These are phyloP conservation scores for Pteropus rufus DNA, from an alignment of 2,797 vertebrate species.

Conservation along the genomic window DNA sequence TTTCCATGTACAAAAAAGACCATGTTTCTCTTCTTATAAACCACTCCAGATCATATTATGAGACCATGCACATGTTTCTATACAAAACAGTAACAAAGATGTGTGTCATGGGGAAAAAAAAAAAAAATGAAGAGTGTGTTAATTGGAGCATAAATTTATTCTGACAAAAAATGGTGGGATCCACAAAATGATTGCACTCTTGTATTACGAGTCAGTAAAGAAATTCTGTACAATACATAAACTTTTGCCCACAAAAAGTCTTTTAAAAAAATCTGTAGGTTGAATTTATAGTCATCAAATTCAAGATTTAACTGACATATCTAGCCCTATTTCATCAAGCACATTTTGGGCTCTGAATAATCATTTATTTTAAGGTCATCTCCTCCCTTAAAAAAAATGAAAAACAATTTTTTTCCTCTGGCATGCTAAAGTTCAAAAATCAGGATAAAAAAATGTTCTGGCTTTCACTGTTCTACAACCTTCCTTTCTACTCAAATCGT, in stretches of 20 bases:
- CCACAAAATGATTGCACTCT: conserved; percentile 23
- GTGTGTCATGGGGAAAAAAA: conserved; percentile 17
- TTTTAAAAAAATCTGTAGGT: background rate
- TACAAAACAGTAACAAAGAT: conserved; percentile 59
- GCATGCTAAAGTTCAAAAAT: conserved; percentile 53
- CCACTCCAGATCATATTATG: background rate
- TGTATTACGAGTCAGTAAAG: conserved; percentile 60
- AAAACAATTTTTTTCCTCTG: background rate
- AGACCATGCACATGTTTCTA: background rate
- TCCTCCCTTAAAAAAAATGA: background rate
- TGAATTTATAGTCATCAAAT: background rate
- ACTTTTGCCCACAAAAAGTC: background rate
- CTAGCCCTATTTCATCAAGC: conserved; percentile 1
- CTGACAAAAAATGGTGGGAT: conserved; percentile 73
- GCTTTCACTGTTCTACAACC: background rate
- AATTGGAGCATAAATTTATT: conserved; percentile 72
- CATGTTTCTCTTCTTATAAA: conserved; percentile 49
- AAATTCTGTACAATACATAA: conserved; percentile 27
- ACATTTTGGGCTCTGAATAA: conserved; percentile 21
- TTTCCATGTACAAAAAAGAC: background rate
- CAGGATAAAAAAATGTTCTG: conserved; percentile 36
- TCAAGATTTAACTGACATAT: background rate
- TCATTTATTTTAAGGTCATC: conserved; percentile 15
- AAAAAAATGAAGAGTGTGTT: conserved; percentile 35
- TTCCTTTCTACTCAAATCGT: no score